These are phyloP conservation scores for Ceyx margarethae DNA, from an alignment of 2,113 vertebrate species.

Conservation along the genomic window DNA sequence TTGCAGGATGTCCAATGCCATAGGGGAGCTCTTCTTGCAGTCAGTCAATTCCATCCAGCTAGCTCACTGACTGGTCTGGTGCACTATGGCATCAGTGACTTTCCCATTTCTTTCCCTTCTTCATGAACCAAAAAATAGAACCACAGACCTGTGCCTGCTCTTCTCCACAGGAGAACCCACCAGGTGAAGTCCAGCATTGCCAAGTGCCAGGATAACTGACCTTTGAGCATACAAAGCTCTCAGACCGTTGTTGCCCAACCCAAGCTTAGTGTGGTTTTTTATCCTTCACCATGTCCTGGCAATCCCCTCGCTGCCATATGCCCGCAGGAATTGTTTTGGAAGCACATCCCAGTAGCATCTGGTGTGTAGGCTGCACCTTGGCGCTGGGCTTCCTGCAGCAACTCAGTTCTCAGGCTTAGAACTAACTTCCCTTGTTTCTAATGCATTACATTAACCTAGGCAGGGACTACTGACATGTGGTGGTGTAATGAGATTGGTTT, in stretches of 20 bases:
- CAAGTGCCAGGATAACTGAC: not conserved
- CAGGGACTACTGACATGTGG: not conserved
- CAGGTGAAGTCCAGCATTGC: not conserved
- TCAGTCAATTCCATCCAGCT: not conserved
- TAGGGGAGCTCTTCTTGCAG: not conserved
- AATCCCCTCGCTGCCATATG: not conserved
- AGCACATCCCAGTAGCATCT: not conserved
- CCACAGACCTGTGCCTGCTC: rapidly evolving
- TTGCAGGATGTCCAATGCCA: not conserved
- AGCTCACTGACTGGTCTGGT: not conserved
- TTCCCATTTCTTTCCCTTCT: not conserved
- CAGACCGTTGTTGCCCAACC: not conserved
- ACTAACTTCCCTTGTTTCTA: not conserved
- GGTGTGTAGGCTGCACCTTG: conserved; percentile 6
- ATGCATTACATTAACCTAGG: not conserved
- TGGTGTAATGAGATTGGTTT: not conserved
- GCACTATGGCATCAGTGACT: rapidly evolving
- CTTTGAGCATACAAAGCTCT: not conserved
- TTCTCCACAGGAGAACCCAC: not conserved
- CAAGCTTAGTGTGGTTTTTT: not conserved
- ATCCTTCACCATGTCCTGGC: not conserved
- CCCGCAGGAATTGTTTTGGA: not conserved
- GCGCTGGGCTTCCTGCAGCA: not conserved
- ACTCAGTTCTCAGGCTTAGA: not conserved
- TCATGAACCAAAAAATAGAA: rapidly evolving